Percentiles rank a stretch among this genome's conserved stretches.
phyloP scores from a whole-genome alignment of 1,140 invertebrate genomes.

The Saccostrea cuccullata region DNA sequence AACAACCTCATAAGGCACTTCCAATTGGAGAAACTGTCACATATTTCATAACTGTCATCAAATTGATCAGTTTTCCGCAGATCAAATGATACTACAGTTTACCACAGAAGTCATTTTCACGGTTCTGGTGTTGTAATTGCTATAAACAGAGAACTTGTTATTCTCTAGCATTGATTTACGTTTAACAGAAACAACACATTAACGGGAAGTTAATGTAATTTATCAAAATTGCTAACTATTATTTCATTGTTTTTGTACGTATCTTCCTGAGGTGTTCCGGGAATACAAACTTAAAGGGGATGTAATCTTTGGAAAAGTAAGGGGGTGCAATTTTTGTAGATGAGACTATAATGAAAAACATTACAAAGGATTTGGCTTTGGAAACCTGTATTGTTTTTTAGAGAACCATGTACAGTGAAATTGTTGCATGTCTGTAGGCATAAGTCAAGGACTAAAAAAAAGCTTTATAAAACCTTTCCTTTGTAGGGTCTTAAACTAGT shows the following conservation, averaged over 20 bases:
- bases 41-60: not conserved
- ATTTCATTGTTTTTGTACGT: too few relatives aligned
- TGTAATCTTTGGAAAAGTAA: too few relatives aligned
- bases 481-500: not conserved
- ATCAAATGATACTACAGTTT: not conserved
- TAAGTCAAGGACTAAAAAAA: too few relatives aligned
- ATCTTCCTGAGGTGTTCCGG: too few relatives aligned
- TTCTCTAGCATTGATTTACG: not conserved
- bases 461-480: not conserved
- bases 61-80: not conserved
- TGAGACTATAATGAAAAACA: too few relatives aligned
- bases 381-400: too few relatives aligned
- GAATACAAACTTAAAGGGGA: too few relatives aligned
- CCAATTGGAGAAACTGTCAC: not conserved
- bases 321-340: too few relatives aligned
- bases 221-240: too few relatives aligned
- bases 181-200: not conserved
- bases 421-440: too few relatives aligned
- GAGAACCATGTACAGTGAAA: too few relatives aligned
- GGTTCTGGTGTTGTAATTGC: not conserved
- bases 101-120: constrained; percentile 18
- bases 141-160: not conserved
- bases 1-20: not conserved
- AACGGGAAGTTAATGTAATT: not conserved
- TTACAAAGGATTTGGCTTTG: too few relatives aligned